Conservation (phyloP, 1,140 invertebrate species). For the Atta colombica region DNA sequence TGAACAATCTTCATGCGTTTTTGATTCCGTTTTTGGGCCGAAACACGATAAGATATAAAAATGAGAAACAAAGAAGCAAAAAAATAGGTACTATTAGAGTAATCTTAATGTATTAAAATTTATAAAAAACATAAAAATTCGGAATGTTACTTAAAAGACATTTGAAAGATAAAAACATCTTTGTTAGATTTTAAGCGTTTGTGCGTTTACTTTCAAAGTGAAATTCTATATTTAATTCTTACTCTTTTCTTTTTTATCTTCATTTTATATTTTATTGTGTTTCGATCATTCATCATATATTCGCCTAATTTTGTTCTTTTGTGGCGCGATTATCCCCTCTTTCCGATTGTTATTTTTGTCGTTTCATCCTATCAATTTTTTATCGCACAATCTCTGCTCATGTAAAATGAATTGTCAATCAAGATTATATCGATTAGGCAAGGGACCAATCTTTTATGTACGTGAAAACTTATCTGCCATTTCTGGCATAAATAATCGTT, state of each 20-base stretch:
- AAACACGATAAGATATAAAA: constrained; percentile 25
- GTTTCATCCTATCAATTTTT: constrained; percentile 39
- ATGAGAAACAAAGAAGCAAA: background rate
- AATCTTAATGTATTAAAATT: background rate
- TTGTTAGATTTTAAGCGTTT: background rate
- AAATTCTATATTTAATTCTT: background rate
- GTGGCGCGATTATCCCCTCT: constrained; percentile 54
- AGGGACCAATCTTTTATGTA: constrained; percentile 66
- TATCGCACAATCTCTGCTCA: constrained; percentile 26
- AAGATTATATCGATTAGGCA: constrained; percentile 33
- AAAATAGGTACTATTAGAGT: background rate
- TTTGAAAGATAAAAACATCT: background rate
- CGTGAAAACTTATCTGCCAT: background rate
- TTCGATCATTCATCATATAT: constrained; percentile 27
- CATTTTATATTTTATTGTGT: constrained; percentile 22
- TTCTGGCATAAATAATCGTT: background rate
- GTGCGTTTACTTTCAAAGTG: background rate
- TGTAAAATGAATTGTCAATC: constrained; percentile 1
- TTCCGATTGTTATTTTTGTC: constrained; percentile 54
- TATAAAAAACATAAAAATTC: background rate
- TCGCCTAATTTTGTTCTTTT: constrained; percentile 55
- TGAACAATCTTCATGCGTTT: constrained; percentile 17
- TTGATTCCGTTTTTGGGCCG: background rate
- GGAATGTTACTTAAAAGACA: background rate
- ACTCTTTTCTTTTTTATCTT: background rate